These are phyloP conservation scores for Petrocephalus sullivani DNA, from an alignment of 2,797 vertebrate genomes.

Conservation along the genomic window DNA sequence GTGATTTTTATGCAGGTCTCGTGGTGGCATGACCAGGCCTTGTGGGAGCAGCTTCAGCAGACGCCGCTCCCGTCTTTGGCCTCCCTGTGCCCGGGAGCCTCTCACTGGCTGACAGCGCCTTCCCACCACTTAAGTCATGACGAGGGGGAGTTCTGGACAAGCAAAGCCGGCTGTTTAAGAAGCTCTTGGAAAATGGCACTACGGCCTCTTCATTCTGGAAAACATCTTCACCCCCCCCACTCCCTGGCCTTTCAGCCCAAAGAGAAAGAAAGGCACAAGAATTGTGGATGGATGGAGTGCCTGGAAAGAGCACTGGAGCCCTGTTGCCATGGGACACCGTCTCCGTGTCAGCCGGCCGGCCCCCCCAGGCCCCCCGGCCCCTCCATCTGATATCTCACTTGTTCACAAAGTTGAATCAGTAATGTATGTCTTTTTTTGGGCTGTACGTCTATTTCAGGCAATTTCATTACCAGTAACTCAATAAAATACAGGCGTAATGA, in stretches of 20 bases:
- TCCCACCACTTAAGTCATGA: neutral
- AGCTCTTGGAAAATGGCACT: neutral
- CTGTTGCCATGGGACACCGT: conserved; percentile 60
- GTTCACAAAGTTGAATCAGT: conserved; percentile 5
- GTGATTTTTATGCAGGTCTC: too few relatives aligned
- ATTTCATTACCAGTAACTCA: neutral
- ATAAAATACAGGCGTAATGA: conserved; percentile 19
- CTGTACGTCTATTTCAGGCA: conserved; percentile 9
- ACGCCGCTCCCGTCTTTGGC: neutral
- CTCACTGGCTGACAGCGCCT: neutral
- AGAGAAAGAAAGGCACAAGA: conserved; percentile 34
- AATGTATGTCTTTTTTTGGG: conserved; percentile 2
- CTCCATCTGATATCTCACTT: conserved; percentile 13
- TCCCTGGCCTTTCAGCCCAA: conserved; percentile 44
- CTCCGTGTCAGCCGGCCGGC: conserved; percentile 44
- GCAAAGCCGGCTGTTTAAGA: neutral
- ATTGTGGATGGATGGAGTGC: neutral
- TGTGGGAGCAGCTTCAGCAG: too few relatives aligned
- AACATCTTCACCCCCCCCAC: neutral
- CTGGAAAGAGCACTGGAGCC: conserved; percentile 30
- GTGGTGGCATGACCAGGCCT: too few relatives aligned
- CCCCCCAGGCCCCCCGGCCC: conserved; percentile 49
- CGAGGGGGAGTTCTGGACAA: neutral
- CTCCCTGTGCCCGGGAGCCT: neutral
- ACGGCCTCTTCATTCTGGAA: neutral